Conservation (phyloP, 2,797 vertebrate genomes). For the Cryptoblepharus egeriae region DNA sequence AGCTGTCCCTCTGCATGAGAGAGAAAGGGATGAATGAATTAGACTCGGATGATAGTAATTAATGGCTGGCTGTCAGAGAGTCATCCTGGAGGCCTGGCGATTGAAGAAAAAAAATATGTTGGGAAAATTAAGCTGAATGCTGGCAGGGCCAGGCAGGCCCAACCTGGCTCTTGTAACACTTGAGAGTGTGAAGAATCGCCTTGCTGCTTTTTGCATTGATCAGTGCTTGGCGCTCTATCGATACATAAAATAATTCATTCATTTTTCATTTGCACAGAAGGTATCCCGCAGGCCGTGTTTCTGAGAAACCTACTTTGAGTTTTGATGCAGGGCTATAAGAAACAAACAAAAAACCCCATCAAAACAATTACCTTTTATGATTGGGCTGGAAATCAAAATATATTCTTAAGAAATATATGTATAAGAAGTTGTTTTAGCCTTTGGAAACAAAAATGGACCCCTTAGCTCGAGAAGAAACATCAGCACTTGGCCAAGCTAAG, state of each 20-base stretch:
- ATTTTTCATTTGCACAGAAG: slow-evolving; percentile 77
- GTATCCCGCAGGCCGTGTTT: slow-evolving; percentile 67
- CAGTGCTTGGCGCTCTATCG: slow-evolving; percentile 65
- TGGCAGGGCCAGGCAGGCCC: slow-evolving; percentile 61
- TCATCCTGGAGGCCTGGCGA: slow-evolving; percentile 73
- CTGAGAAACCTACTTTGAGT: slow-evolving; percentile 58
- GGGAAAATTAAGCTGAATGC: slow-evolving; percentile 66
- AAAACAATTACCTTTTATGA: slow-evolving; percentile 33
- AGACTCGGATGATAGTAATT: slow-evolving; percentile 83
- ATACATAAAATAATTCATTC: slow-evolving; percentile 75
- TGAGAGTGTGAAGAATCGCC: slow-evolving; percentile 23
- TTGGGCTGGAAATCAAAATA: slow-evolving; percentile 69
- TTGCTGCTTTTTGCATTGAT: slow-evolving; percentile 66
- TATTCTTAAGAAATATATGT: slow-evolving; percentile 75
- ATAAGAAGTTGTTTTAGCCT: slow-evolving; percentile 62
- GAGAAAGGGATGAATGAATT: slow-evolving; percentile 84
- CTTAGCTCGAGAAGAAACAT: neutral
- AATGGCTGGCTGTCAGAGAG: slow-evolving; percentile 83
- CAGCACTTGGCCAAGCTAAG: neutral
- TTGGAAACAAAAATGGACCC: slow-evolving; percentile 62
- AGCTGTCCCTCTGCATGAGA: slow-evolving; percentile 83
- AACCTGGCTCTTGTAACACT: slow-evolving; percentile 31
- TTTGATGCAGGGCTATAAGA: slow-evolving; percentile 68
- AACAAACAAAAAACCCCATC: slow-evolving; percentile 1
- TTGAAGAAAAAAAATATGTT: slow-evolving; percentile 57